Percentiles rank a stretch among this genome's conserved stretches.
Evolutionary conservation across 2,797 vertebrate genomes (phyloP).

Genomic region (Cynodonichthys magdalenae): DNA sequence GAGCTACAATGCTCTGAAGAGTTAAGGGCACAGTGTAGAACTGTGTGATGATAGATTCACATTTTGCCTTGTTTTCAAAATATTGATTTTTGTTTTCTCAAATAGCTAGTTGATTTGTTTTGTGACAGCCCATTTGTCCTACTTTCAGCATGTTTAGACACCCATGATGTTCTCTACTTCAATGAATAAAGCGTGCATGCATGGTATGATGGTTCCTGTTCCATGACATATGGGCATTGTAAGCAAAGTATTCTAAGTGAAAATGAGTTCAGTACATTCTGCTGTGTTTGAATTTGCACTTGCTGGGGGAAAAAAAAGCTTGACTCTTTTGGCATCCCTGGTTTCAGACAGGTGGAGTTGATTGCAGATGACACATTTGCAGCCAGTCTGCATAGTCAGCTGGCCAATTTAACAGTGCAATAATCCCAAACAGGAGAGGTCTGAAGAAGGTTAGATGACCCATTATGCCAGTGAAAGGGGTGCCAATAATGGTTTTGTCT

Average conservation of each 20-base stretch:
- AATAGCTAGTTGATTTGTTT: constrained; percentile 7
- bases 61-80: constrained; percentile 11
- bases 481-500: constrained; percentile 61
- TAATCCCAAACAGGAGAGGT: constrained; percentile 50
- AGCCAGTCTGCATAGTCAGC: constrained; percentile 62
- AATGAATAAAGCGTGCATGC: neutral
- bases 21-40: neutral
- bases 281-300: constrained; percentile 8
- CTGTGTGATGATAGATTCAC: constrained; percentile 5
- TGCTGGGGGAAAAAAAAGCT: neutral
- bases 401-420: constrained; percentile 43
- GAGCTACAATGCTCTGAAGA: constrained; percentile 8
- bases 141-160: constrained; percentile 1
- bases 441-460: constrained; percentile 45
- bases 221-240: neutral
- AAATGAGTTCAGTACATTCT: constrained; percentile 14
- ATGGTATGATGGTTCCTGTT: neutral
- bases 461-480: constrained; percentile 59
- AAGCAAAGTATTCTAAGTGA: neutral
- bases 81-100: constrained; percentile 19
- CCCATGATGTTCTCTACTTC: neutral
- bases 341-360: constrained; percentile 43
- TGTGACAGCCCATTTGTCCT: constrained; percentile 9
- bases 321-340: constrained; percentile 10
- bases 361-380: constrained; percentile 63